Percentiles rank a stretch among this genome's conserved stretches.
phyloP scores from a whole-genome alignment of 2,888 invertebrate genomes.

The Lepidocyrtinus sp. region DNA sequence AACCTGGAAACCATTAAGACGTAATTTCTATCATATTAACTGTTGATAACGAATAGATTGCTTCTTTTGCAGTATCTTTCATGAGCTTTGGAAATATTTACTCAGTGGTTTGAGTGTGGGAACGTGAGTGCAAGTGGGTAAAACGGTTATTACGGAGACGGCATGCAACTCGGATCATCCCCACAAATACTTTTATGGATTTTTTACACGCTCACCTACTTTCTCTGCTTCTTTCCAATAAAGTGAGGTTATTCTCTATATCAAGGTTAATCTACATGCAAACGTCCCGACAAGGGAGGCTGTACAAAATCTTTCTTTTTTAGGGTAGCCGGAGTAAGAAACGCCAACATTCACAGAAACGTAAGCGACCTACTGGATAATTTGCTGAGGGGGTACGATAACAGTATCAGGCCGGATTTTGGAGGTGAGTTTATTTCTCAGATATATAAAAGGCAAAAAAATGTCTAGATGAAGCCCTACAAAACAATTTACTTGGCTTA shows the following conservation, averaged over 20 bases:
- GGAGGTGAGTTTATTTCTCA: conserved; percentile 82
- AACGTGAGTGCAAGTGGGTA: too few species aligned
- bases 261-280: background rate
- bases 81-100: too few species aligned
- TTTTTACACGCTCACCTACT: background rate
- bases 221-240: background rate
- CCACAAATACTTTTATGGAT: background rate
- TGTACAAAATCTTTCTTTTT: too few species aligned
- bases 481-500: too few species aligned
- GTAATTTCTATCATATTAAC: too few species aligned
- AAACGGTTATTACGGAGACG: too few species aligned
- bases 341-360: conserved; percentile 72
- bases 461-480: too few species aligned
- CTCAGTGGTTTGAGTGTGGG: too few species aligned
- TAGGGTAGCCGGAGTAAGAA: conserved; percentile 36
- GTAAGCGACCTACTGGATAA: conserved; percentile 83
- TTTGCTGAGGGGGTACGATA: conserved; percentile 84
- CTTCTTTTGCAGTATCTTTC: too few species aligned
- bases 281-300: background rate
- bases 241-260: background rate
- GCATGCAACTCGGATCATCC: background rate
- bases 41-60: too few species aligned
- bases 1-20: too few species aligned
- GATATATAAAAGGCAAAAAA: too few species aligned
- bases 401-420: conserved; percentile 84